Percentiles rank a stretch among this genome's conserved stretches.
Conservation (phyloP, 2,113 vertebrate genomes). For the Eolophus roseicapilla region DNA sequence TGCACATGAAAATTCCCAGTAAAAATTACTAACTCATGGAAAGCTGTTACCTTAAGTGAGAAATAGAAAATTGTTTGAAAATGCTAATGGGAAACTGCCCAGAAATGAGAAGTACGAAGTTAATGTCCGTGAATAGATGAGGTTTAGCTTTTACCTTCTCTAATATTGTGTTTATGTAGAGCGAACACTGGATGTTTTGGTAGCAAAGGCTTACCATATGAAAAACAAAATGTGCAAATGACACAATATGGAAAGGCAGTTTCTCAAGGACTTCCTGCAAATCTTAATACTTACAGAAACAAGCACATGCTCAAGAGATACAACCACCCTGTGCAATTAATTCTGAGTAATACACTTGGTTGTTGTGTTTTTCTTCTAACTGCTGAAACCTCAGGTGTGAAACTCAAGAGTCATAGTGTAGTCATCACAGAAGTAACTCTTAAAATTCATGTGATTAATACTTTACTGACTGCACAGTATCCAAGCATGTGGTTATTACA, state of each 20-base stretch:
- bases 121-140: not conserved
- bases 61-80: not conserved
- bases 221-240: not conserved
- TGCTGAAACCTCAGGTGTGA: not conserved
- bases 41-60: not conserved
- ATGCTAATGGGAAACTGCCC: not conserved
- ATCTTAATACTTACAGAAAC: not conserved
- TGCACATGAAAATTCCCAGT: fast-evolving
- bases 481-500: not conserved
- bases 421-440: slow-evolving; percentile 3
- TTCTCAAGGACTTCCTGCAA: not conserved
- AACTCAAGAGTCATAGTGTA: not conserved
- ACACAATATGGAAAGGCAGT: not conserved
- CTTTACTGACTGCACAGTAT: not conserved
- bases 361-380: not conserved
- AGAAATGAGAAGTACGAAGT: not conserved
- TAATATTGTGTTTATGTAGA: fast-evolving
- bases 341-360: not conserved
- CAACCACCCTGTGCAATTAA: not conserved
- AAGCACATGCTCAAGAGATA: not conserved
- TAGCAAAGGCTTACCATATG: not conserved
- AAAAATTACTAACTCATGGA: not conserved
- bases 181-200: not conserved
- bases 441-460: not conserved
- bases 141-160: not conserved